phyloP scores from a whole-genome alignment of 1,140 invertebrate species.

The Scaptomyza montana region DNA sequence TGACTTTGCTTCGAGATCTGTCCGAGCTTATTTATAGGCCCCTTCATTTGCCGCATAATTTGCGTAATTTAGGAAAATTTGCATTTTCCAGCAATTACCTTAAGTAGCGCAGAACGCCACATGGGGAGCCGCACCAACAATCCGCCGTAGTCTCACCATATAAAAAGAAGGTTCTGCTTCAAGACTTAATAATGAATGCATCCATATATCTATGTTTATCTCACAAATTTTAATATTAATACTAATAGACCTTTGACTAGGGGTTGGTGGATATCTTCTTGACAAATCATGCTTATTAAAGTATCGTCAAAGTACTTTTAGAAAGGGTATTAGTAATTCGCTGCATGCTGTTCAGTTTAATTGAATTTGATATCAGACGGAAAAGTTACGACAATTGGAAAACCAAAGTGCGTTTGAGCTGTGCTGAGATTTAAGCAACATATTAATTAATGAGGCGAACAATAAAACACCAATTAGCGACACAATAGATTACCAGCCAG shows the following conservation, averaged over 20 bases:
- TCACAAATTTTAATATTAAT: no score
- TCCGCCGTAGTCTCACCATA: background rate
- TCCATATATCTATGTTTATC: no score
- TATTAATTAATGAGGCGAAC: background rate
- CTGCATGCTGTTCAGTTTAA: background rate
- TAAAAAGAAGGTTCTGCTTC: background rate
- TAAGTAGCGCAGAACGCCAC: conserved; percentile 60
- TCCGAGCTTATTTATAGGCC: conserved; percentile 49
- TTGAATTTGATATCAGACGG: background rate
- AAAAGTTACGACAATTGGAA: background rate
- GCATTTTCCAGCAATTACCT: conserved; percentile 68
- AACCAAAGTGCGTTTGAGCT: background rate
- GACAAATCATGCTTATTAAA: background rate
- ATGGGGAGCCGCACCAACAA: conserved; percentile 4
- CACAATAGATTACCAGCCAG: no score
- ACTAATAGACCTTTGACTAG: no score
- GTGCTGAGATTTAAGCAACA: background rate
- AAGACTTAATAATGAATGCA: background rate
- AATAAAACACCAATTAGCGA: background rate
- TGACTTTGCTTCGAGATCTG: background rate
- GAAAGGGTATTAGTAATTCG: background rate
- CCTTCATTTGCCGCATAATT: conserved; percentile 45
- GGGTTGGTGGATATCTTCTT: no score
- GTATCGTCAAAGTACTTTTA: background rate
- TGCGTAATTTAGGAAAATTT: conserved; percentile 68